These are phyloP conservation scores for Haliclystus octoradiatus DNA, from an alignment of 30 jellyfish, hydroid and myxozoan species.

Conservation along the genomic window DNA sequence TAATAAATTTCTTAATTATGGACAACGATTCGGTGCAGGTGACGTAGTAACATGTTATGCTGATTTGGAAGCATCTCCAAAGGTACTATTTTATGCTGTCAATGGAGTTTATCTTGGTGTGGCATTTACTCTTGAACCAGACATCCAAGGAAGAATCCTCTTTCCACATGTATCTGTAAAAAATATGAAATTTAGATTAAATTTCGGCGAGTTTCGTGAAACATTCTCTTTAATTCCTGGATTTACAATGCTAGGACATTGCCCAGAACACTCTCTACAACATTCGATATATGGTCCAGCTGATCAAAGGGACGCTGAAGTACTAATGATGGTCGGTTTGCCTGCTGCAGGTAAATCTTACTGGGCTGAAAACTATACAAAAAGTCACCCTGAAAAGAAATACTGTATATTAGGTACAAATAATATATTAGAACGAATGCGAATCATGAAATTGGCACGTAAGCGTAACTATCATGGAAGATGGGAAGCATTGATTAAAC, in stretches of 20 bases:
- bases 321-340: slow-evolving; percentile 94
- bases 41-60: slow-evolving; percentile 69
- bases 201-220: slow-evolving; percentile 75
- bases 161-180: slow-evolving; percentile 80
- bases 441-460: slow-evolving; percentile 55
- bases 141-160: slow-evolving; percentile 44
- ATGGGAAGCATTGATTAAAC: slow-evolving; percentile 93
- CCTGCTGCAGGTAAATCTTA: slow-evolving; percentile 91
- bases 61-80: slow-evolving; percentile 80
- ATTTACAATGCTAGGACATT: slow-evolving; percentile 54
- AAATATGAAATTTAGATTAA: slow-evolving; percentile 70
- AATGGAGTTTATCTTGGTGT: slow-evolving; percentile 94
- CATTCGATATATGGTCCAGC: slow-evolving; percentile 75
- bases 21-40: slow-evolving; percentile 74
- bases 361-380: slow-evolving; percentile 86
- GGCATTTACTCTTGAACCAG: slow-evolving; percentile 79
- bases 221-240: slow-evolving; percentile 78
- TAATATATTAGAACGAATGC: slow-evolving; percentile 79
- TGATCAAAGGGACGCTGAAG: slow-evolving; percentile 72
- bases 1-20: slow-evolving; percentile 69
- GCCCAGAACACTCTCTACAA: slow-evolving; percentile 31
- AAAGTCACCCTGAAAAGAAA: slow-evolving; percentile 64
- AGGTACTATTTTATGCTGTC: slow-evolving; percentile 52
- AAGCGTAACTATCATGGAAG: slow-evolving; percentile 94
- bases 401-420: slow-evolving; percentile 88